Conservation (phyloP, 1,140 invertebrate genomes). For the Trichonephila inaurata region DNA sequence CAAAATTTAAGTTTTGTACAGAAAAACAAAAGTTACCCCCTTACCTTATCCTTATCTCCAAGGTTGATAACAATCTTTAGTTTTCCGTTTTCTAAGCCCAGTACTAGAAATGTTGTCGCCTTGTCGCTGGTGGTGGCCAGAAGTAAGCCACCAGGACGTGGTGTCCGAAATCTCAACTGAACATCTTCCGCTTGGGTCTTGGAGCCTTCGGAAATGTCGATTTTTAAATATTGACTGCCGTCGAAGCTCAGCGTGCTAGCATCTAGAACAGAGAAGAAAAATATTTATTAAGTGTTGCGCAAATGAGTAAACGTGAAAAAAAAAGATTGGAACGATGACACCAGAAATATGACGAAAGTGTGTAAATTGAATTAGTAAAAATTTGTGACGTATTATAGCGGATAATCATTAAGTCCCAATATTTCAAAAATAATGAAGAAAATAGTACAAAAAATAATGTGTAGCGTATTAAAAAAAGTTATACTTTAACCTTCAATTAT, state of each 20-base stretch:
- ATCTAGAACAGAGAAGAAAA: constrained; percentile 83
- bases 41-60: constrained; percentile 90
- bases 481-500: too few species aligned
- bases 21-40: not conserved
- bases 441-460: too few species aligned
- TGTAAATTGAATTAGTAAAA: too few species aligned
- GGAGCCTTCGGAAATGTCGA: constrained; percentile 87
- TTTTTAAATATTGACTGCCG: constrained; percentile 93
- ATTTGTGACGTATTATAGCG: too few species aligned
- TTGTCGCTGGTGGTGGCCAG: constrained; percentile 87
- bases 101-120: constrained; percentile 89
- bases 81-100: constrained; percentile 89
- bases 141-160: constrained; percentile 84
- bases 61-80: constrained; percentile 90
- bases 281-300: not conserved
- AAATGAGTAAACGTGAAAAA: too few species aligned
- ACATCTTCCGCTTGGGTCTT: constrained; percentile 95
- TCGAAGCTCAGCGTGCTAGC: constrained; percentile 94
- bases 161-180: constrained; percentile 93
- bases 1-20: too few species aligned
- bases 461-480: too few species aligned
- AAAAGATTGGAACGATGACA: too few species aligned
- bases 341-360: too few species aligned
- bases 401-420: too few species aligned
- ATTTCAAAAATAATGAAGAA: too few species aligned